Evolutionary conservation across 1,140 invertebrate species (phyloP), one percentile per base, ranked within the genome.

Genomic region (Holotrichia oblita): DNA sequence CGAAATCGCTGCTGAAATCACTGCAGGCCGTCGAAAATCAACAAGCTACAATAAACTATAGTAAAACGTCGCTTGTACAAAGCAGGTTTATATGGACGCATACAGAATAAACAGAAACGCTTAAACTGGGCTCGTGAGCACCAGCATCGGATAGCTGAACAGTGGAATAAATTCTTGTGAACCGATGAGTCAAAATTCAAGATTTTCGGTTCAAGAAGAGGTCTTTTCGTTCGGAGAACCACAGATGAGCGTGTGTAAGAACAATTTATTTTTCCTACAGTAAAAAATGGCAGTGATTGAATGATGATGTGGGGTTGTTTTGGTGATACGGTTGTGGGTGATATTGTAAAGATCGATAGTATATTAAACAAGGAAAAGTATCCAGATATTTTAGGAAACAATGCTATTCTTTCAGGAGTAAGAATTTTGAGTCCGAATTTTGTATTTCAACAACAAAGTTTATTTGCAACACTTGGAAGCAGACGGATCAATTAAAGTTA

Each of bases 261-360:
- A 17, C 20, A 81, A 48, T 84, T 81, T 78, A 59, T 85, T 9
- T 55, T 80, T 8, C 80, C 84, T 6, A 83, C 82, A 24, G 22
- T 77, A 22, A 72, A 72, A 9, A 22, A 77, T 42, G 61, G 77
- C 6, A 34, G 61, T 41, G 61, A 59, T 77, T 69, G 61, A 0
- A 20, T 77, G n/a, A 64, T 72, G 77, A 41, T 77, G 8, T 77
- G 77, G 77, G 61, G 61, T 34, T 72, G 77, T 72, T 77, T 77
- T 69, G 14, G 8, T 7, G n/a, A 34, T n/a, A 8, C 40, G 22
- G 27, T 61, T 2, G 64, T 44, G 14, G 64, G n/a, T 14, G 61
- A 77, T 77, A 42, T 72, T 42, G 22, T 72, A n/a, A 69, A 42
- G 41, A 69, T 77, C 40, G 64, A 77, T 10, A 59, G 77, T 10